Evolutionary conservation across 2,113 vertebrate species (phyloP).

Genomic region (Callaeas wilsoni): DNA sequence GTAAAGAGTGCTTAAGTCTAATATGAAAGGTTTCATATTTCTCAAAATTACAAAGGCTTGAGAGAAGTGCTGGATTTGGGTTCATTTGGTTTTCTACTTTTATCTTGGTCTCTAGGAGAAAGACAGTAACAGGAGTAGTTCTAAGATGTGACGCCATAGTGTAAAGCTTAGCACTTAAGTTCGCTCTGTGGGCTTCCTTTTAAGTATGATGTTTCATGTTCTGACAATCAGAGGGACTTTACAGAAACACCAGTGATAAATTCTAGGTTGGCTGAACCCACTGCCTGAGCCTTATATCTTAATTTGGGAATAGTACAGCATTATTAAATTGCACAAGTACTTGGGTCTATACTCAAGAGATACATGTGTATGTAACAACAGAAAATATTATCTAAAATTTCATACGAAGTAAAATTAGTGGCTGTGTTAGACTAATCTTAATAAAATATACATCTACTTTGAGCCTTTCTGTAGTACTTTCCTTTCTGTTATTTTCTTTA

Average conservation of each 20-base stretch:
- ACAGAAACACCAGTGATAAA: background rate
- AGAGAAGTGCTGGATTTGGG: background rate
- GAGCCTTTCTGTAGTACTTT: background rate
- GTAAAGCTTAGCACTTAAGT: background rate
- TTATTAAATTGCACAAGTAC: background rate
- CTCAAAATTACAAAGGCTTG: background rate
- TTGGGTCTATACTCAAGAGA: background rate
- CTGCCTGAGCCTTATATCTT: background rate
- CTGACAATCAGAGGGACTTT: background rate
- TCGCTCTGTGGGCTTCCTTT: background rate
- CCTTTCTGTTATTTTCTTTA: background rate
- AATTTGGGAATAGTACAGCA: background rate
- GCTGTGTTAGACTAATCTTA: background rate
- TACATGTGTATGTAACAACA: background rate
- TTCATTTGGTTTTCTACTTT: background rate
- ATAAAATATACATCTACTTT: background rate
- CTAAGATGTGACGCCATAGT: background rate
- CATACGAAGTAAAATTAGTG: background rate
- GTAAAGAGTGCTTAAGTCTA: background rate
- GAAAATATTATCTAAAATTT: background rate
- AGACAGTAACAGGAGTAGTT: background rate
- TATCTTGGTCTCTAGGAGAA: background rate
- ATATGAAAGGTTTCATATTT: background rate
- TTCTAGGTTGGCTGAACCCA: background rate
- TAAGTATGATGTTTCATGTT: conserved; percentile 19